These are phyloP conservation scores for Sebastes hubbsi DNA, from an alignment of 2,797 vertebrate species.

Conservation along the genomic window DNA sequence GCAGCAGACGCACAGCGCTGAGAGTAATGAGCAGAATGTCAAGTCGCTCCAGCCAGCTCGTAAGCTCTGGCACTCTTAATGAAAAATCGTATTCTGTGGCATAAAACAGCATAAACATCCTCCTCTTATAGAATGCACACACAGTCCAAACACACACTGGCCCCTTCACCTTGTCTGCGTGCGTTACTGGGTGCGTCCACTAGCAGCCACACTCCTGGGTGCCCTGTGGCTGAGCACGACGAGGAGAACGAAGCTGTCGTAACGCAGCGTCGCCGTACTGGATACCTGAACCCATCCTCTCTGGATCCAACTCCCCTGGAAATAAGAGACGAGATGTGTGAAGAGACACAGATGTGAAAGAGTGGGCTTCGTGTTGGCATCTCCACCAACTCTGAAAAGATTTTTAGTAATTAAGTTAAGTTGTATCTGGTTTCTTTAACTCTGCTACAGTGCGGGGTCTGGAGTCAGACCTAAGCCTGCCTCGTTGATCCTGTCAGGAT, in stretches of 20 bases:
- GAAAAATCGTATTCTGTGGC: not conserved
- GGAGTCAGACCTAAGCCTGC: not conserved
- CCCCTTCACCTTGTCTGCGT: constrained; percentile 32
- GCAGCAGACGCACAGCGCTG: not conserved
- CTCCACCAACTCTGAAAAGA: not conserved
- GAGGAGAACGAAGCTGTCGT: constrained; percentile 90
- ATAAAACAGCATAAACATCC: not conserved
- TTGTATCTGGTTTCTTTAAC: not conserved
- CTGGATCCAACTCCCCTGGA: constrained; percentile 92
- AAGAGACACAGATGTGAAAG: not conserved
- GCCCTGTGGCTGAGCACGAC: constrained; percentile 86
- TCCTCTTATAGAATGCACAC: not conserved
- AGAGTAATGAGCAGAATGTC: constrained; percentile 13
- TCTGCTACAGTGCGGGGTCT: not conserved
- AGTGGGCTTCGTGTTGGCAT: not conserved
- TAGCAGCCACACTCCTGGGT: constrained; percentile 92
- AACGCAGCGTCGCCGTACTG: constrained; percentile 91
- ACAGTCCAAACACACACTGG: not conserved
- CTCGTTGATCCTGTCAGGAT: constrained; percentile 7
- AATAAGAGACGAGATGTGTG: not conserved
- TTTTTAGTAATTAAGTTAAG: not conserved
- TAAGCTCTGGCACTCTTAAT: not conserved
- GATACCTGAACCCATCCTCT: constrained; percentile 95
- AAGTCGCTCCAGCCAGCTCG: not conserved
- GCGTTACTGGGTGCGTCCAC: constrained; percentile 34